Base-by-base conservation (phyloP, 2,113 vertebrate species). In the Ochotona curzoniae region DNA sequence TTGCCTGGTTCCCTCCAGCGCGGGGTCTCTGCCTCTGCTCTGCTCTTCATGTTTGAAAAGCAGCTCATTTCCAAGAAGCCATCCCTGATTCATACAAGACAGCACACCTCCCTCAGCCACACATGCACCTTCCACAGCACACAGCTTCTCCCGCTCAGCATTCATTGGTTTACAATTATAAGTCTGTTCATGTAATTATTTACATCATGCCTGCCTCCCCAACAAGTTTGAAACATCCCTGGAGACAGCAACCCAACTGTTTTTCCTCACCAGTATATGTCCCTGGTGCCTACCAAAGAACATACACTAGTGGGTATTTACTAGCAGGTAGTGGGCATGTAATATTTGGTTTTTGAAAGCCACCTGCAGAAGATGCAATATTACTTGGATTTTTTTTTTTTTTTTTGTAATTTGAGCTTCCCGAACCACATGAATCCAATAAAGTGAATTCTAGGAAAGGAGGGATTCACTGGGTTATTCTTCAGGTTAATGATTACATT, bases 311-410 rank as follows among this genome's bases (percentile, higher is more conserved):
- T 57, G 18, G 54, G 54, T 13, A 57, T 57, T 57, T 57, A 57
- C 13, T 89, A 76, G 49, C 61, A 87, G 17, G 1, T 28, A 69
- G 35, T 21, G 44, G 20, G 49, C 61, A 91, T 73, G 83, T 86
- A 89, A 83, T 69, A 54, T 71, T 90, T 89, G 70, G 89, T 66
- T 91, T 79, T n/a, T 71, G 30, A 91, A 80, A 74, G 57, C 18
- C 35, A 87, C 83, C 49, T 93, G 35, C 20, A 70, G 38, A 23
- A 75, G 49, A 89, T 49, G 28, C 25, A 57, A 49, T 75, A 49
- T 57, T 70, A 57, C 30, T 60, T 80, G 30, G 21, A 5, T 67
- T 21, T 47, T 6, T 61, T 63, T 32, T 35, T 47, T 8, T 80
- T 12, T 35, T 87, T 79, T 70, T 73, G 5, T 57, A 87, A 87